Conservation (phyloP, 2,113 vertebrate species). For the Tachysurus fulvidraco region DNA sequence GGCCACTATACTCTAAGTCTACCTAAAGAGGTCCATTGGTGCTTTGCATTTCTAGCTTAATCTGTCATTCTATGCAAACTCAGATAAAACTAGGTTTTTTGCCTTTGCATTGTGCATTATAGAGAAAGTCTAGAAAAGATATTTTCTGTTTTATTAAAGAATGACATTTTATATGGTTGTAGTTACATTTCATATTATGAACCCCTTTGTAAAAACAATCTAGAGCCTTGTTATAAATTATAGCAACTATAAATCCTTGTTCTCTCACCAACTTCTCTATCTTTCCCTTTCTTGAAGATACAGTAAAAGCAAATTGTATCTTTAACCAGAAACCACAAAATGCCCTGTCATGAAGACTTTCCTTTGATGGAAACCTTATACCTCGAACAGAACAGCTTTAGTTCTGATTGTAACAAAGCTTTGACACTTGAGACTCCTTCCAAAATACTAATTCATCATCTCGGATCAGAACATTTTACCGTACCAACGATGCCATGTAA, state of each 20-base stretch:
- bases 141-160: not conserved
- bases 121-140: not conserved
- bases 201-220: not conserved
- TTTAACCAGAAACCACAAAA: not conserved
- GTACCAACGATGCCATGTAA: not conserved
- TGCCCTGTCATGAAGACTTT: not conserved
- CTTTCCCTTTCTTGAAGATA: not conserved
- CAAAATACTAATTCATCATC: not conserved
- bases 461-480: not conserved
- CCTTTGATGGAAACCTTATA: not conserved
- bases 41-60: not conserved
- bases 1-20: not conserved
- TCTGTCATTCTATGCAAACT: not conserved
- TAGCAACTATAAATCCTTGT: not conserved
- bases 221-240: not conserved
- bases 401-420: not conserved
- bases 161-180: not conserved
- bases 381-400: not conserved
- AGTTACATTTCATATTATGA: not conserved
- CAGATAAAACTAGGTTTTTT: not conserved
- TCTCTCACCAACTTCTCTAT: not conserved
- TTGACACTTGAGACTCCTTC: not conserved
- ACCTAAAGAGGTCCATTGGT: not conserved
- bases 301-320: not conserved
- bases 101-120: not conserved